Evolutionary conservation across 2,797 vertebrate species (phyloP).

Genomic region (Gymnoscopelus microlampas): DNA sequence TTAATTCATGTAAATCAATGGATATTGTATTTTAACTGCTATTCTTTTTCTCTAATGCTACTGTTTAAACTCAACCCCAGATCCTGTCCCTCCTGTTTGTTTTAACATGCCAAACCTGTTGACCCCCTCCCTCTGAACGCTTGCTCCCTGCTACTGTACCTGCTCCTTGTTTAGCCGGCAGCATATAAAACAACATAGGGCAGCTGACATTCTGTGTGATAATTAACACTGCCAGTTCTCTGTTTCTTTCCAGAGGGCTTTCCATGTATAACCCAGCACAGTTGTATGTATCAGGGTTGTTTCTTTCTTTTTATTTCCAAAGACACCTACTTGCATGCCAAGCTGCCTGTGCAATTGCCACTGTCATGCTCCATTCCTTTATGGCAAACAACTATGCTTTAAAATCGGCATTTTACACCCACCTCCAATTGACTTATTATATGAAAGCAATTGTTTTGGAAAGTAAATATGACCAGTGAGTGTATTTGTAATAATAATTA

Average conservation of each 20-base stretch:
- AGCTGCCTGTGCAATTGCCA: constrained; percentile 81
- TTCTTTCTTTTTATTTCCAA: constrained; percentile 69
- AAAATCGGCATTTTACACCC: constrained; percentile 80
- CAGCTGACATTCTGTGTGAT: constrained; percentile 68
- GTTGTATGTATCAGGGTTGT: constrained; percentile 85
- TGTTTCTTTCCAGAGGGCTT: constrained; percentile 85
- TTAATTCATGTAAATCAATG: constrained; percentile 27
- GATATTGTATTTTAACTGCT: constrained; percentile 5
- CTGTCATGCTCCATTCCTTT: constrained; percentile 81
- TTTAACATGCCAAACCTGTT: constrained; percentile 66
- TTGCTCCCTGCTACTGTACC: constrained; percentile 42
- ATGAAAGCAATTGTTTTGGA: constrained; percentile 55
- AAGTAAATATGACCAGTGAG: constrained; percentile 32
- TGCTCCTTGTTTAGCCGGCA: constrained; percentile 61
- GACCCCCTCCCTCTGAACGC: constrained; percentile 43
- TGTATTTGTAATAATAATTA: constrained; percentile 32
- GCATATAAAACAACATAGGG: constrained; percentile 46
- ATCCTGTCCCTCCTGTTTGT: constrained; percentile 57
- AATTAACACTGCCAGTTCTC: constrained; percentile 82
- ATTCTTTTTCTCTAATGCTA: constrained; percentile 40
- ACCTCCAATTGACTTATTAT: constrained; percentile 67
- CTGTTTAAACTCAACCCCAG: constrained; percentile 67
- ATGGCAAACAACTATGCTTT: constrained; percentile 69
- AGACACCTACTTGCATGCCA: constrained; percentile 82
- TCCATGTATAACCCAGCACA: constrained; percentile 85